Evolutionary conservation across 1,140 invertebrate species (phyloP), one percentile per base, ranked within the genome.

Genomic region (Drosophila auraria): DNA sequence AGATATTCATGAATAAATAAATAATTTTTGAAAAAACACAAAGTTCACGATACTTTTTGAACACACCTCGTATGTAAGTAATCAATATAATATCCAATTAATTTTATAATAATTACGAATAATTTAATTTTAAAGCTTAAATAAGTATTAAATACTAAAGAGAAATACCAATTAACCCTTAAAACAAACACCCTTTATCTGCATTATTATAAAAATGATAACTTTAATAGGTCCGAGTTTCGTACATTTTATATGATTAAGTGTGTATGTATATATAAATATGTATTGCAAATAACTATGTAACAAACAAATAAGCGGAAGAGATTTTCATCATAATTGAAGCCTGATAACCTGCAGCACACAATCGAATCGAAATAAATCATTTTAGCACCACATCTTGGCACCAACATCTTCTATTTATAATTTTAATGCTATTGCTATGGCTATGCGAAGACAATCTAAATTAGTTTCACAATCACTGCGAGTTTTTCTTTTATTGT

Each of bases 221-320:
- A 73, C 66, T 83, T 69, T 82, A 73, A 76, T 87, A 40, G 60
- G 23, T 83, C 47, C 54, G 38, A 60, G 53, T 50, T 77, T 38
- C 57, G 54, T 70, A 78, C 36, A 57, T 47, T 51, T 44, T 56
- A 23, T 56, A 63, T 56, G 49, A 49, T 61, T 56, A 54, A 6
- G 17, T 40, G 51, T 69, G 57, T 65, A 27, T 73, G 57, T 70
- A 17, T 77, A 78, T 68, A 49, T 64, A 8, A 62, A 47, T 70
- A 30, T 61, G 83, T 80, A 78, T 87, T 87, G 84, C 80, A 89
- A 89, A 81, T 83, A 89, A 80, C 83, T 89, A 75, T 89, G 59
- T 78, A 87, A 89, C 84, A 89, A 87, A 81, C 68, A 69, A 56
- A 63, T 73, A 72, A 79, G 66, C 78, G 57, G 38, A 86, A 82